Conservation (phyloP, 1,140 invertebrate genomes). For the Schlechtendalia chinensis region DNA sequence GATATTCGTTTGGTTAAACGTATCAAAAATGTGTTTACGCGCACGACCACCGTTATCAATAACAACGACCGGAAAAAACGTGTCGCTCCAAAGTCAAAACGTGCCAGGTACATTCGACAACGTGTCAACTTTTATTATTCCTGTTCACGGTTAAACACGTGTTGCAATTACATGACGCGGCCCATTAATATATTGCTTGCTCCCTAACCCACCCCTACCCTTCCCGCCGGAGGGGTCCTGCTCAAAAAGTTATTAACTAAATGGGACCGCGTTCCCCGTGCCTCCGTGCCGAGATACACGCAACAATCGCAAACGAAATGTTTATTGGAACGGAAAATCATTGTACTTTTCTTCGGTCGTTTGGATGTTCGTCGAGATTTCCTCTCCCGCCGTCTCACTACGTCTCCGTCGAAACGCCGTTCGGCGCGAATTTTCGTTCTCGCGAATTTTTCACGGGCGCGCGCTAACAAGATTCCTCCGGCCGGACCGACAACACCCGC, state of each 20-base stretch:
- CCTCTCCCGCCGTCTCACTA: not conserved
- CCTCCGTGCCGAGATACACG: not conserved
- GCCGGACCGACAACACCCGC: not conserved
- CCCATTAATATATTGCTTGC: conserved; percentile 11
- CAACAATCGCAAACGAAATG: conserved; percentile 25
- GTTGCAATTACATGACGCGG: not conserved
- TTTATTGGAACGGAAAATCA: conserved; percentile 23
- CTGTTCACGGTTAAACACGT: not conserved
- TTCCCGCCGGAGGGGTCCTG: too few relatives aligned
- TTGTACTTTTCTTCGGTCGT: conserved; percentile 30
- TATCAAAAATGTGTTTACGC: too few relatives aligned
- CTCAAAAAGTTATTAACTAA: conserved; percentile 35
- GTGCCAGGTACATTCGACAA: not conserved
- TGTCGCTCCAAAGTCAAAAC: not conserved
- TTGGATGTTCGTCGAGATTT: conserved; percentile 25
- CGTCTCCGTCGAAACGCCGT: too few relatives aligned
- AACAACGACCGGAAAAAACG: too few relatives aligned
- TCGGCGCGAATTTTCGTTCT: conserved; percentile 9
- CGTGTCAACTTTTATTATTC: not conserved
- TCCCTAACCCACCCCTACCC: not conserved
- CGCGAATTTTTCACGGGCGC: too few relatives aligned
- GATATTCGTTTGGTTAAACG: too few relatives aligned
- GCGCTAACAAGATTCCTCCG: conserved; percentile 12
- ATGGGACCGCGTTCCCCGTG: not conserved
- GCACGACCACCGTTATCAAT: too few relatives aligned